Evolutionary conservation across 2,888 invertebrate species (phyloP), one percentile per base, ranked within the genome.

Genomic region (Tinea semifulvella): DNA sequence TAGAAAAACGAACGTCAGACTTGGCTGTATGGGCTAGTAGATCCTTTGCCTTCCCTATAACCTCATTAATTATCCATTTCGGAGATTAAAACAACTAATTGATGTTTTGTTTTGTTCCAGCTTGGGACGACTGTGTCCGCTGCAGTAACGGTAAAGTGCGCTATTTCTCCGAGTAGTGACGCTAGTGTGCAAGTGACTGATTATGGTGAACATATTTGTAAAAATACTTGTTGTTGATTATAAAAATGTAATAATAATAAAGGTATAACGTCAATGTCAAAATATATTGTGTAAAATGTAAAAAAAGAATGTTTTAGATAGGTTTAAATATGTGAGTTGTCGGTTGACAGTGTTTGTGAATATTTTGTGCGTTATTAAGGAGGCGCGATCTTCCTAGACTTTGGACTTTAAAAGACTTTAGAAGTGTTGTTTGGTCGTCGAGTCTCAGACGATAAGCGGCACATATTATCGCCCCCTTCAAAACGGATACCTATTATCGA

Each of bases 81-180:
- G n/a, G n/a, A n/a, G n/a, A n/a, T n/a, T n/a, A n/a, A n/a, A n/a
- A n/a, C n/a, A n/a, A n/a, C n/a, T n/a, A n/a, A n/a, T n/a, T n/a
- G n/a, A n/a, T n/a, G n/a, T n/a, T n/a, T n/a, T n/a, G n/a, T 20
- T 54, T 53, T 54, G 52, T 82, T 81, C 42, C 83, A 91, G 91
- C 90, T 46, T 91, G 91, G 91, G 88, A 89, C 56, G 90, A 89
- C 58, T 83, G 88, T 58, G 68, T 87, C 61, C 82, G 84, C 40
- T 74, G 76, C 58, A 70, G 71, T 50, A 57, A 60, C 47, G 71
- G 73, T 58, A 80, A 80, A 55, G 72, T 73, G 60, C 70, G 70
- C 47, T 82, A 82, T 63, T 82, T 60, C 63, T 73, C 63, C 63
- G 80, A 80, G 61, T 77, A 43, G 25, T 22, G 16, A 27, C n/a